Base-by-base conservation (phyloP, 2,888 invertebrate species). In the Ashinkailepas kermadecensis region DNA sequence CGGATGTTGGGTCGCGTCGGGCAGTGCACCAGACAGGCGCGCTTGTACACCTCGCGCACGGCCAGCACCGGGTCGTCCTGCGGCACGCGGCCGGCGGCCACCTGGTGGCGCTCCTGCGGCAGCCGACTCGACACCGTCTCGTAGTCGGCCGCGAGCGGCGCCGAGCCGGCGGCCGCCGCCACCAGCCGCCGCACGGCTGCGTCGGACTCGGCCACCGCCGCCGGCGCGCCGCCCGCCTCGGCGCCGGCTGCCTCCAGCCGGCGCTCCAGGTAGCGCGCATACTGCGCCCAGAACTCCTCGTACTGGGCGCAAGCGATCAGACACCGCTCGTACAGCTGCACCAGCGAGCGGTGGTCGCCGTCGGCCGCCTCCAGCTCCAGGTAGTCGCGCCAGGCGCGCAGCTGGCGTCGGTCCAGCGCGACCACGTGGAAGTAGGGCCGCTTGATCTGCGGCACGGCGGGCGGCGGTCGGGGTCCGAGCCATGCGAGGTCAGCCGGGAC, bases 351-450 rank as follows among this genome's bases (percentile, higher is more conserved):
- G 82, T 87, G 86, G 67, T 85, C 84, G 57, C 86, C 87, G 83
- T 86, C 85, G 62, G 85, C 81, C 25, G 86, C 86, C 84, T 90
- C 90, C 86, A 88, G 89, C 85, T 90, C 89, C 80, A 90, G 85
- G 85, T 90, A 90, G 81, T 89, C 88, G 80, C 88, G 86, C 91
- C 91, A 91, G 85, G 90, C 90, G 84, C 89, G 88, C 82, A 91
- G 85, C 85, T 91, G 90, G 3, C 87, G 87, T 82, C 88, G 86
- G 85, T 91, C 90, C 82, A 91, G 86, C 67, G 90, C 89, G 84
- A 90, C 90, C 56, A 90, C 89, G 85, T 91, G 91, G 85, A 91
- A 91, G 85, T 91, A 91, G 9, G 90, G 90, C 9, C 91, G 86
- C 82, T 89, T 89, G 70, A 91, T 90, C 89, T 90, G 85, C 54